Evolutionary conservation across 2,888 invertebrate genomes (phyloP).

Genomic region (Philereme vetulata): DNA sequence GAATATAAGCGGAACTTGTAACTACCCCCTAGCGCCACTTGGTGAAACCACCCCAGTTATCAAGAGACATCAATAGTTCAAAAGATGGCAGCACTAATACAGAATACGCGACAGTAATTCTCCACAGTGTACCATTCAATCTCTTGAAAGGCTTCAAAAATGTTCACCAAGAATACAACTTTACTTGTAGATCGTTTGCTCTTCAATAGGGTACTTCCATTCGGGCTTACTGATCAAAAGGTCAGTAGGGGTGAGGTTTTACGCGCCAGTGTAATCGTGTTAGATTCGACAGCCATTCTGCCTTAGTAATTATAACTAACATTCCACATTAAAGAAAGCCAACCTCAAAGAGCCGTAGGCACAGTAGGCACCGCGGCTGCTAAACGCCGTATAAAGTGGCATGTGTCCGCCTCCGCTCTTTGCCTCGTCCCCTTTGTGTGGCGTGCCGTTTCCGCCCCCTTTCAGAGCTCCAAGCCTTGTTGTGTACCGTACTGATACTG

Average conservation of each 20-base stretch:
- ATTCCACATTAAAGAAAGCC: constrained; percentile 7
- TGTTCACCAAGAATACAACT: not conserved
- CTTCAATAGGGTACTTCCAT: not conserved
- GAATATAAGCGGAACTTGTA: not conserved
- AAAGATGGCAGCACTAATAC: constrained; percentile 11
- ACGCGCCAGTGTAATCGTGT: not conserved
- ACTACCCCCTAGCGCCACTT: constrained; percentile 5
- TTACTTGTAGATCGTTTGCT: not conserved
- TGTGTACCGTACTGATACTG: constrained; percentile 17
- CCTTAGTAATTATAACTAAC: no score
- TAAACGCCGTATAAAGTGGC: constrained; percentile 52
- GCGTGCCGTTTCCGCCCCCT: constrained; percentile 54
- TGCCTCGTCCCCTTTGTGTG: constrained; percentile 51
- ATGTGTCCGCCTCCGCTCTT: constrained; percentile 49
- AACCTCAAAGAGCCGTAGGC: constrained; percentile 42
- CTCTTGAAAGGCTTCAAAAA: no score
- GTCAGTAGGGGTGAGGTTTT: constrained; percentile 9
- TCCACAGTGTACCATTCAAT: no score
- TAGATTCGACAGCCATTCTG: no score
- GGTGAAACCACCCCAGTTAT: not conserved
- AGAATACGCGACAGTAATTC: not conserved
- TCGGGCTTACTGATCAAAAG: not conserved
- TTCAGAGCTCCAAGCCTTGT: constrained; percentile 43
- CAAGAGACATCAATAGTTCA: not conserved
- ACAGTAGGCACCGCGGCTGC: constrained; percentile 43